phyloP scores from a whole-genome alignment of 2,888 invertebrate genomes.

The Callyntrura sp. region DNA sequence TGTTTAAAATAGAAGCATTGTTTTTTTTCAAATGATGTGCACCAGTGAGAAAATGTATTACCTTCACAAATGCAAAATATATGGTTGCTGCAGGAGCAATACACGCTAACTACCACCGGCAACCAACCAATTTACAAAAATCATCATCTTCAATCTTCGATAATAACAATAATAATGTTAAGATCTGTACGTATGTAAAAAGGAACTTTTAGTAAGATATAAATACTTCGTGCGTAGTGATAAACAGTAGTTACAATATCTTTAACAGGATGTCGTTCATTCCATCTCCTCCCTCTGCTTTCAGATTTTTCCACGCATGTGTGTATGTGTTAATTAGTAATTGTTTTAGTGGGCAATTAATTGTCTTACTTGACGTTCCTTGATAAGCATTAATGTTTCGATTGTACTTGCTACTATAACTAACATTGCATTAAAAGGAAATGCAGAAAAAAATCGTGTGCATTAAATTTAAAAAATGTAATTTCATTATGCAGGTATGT shows the following conservation, averaged over 20 bases:
- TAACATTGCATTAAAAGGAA: background rate
- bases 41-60: background rate
- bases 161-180: background rate
- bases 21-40: slow-evolving; percentile 5
- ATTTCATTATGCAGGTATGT: background rate
- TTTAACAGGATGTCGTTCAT: slow-evolving; percentile 57
- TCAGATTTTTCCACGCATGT: slow-evolving; percentile 18
- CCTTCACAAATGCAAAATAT: background rate
- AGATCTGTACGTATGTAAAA: background rate
- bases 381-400: slow-evolving; percentile 34
- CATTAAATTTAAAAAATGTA: background rate
- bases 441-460: background rate
- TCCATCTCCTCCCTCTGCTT: background rate
- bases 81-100: background rate
- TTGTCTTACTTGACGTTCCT: slow-evolving; percentile 53
- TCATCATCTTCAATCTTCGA: background rate
- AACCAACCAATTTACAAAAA: background rate
- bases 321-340: slow-evolving; percentile 63
- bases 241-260: background rate
- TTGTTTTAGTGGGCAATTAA: slow-evolving; percentile 64
- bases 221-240: background rate
- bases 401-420: background rate
- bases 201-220: background rate
- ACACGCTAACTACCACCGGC: too few relatives aligned
- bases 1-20: slow-evolving; percentile 14